Conservation (phyloP, 2,888 invertebrate species). For the Axea sp. region DNA sequence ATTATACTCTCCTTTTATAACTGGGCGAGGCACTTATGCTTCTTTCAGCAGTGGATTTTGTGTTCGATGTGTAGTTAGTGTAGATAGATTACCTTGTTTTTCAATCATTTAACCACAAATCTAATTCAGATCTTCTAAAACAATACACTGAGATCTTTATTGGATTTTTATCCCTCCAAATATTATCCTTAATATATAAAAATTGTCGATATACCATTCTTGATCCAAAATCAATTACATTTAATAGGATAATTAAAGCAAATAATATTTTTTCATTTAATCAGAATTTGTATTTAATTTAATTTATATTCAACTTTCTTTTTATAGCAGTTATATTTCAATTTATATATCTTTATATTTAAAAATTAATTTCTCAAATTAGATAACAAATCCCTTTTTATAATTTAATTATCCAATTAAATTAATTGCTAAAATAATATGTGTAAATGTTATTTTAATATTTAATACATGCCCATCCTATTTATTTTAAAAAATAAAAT, state of each 20-base stretch:
- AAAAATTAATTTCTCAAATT: no score
- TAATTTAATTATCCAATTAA: conserved; percentile 18
- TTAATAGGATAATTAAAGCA: conserved; percentile 7
- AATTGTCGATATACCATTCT: no score
- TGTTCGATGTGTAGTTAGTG: conserved; percentile 47
- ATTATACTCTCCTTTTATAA: conserved; percentile 47
- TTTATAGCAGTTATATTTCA: no score
- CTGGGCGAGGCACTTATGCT: conserved; percentile 53
- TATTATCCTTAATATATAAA: no score
- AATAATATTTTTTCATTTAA: no score
- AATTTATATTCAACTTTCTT: no score
- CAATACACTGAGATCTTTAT: no score
- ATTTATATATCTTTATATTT: no score
- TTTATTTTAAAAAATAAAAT: conserved; percentile 27
- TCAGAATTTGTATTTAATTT: no score
- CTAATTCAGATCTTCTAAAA: conserved; percentile 10
- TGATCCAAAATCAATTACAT: no score
- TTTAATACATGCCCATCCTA: conserved; percentile 15
- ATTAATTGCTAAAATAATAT: conserved; percentile 4
- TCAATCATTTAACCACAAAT: conserved; percentile 4
- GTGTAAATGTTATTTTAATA: conserved; percentile 13
- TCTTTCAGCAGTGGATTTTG: conserved; percentile 39
- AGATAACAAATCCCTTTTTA: no score
- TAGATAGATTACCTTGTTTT: conserved; percentile 13
- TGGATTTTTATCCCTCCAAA: no score